Percentiles rank a stretch among this genome's conserved stretches.
phyloP scores from a whole-genome alignment of 1,140 invertebrate species.

The Neuroterus valhalla region DNA sequence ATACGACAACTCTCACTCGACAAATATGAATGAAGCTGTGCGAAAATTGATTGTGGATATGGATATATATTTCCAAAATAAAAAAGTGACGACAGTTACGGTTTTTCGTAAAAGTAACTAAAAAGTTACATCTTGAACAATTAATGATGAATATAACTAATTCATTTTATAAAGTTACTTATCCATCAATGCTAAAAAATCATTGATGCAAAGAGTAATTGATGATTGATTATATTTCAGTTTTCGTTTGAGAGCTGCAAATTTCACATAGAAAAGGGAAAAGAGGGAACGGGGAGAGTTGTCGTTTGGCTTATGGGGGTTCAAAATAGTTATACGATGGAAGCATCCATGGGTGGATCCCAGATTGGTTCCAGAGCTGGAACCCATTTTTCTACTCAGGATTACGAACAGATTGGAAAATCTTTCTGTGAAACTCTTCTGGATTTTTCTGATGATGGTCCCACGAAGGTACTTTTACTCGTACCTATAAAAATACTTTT shows the following conservation, averaged over 20 bases:
- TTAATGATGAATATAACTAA: too few relatives aligned
- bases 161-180: too few relatives aligned
- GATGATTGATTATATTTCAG: conserved; percentile 75
- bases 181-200: too few relatives aligned
- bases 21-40: too few relatives aligned
- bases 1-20: too few relatives aligned
- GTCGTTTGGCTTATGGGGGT: conserved; percentile 96
- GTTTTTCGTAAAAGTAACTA: too few relatives aligned
- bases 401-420: conserved; percentile 89
- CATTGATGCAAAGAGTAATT: too few relatives aligned
- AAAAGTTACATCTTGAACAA: too few relatives aligned
- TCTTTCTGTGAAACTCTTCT: conserved; percentile 94
- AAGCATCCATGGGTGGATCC: conserved; percentile 94
- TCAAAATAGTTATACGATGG: conserved; percentile 94
- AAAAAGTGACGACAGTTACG: too few relatives aligned
- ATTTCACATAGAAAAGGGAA: conserved; percentile 92
- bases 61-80: too few relatives aligned
- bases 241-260: conserved; percentile 96
- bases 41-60: too few relatives aligned
- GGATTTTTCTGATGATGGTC: conserved; percentile 92
- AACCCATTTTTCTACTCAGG: conserved; percentile 89
- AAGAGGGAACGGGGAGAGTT: conserved; percentile 94
- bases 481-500: conserved; percentile 13
- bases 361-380: conserved; percentile 85
- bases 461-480: conserved; percentile 80